Evolutionary conservation across 2,113 vertebrate species (phyloP).

Genomic region (Pao palembangensis): DNA sequence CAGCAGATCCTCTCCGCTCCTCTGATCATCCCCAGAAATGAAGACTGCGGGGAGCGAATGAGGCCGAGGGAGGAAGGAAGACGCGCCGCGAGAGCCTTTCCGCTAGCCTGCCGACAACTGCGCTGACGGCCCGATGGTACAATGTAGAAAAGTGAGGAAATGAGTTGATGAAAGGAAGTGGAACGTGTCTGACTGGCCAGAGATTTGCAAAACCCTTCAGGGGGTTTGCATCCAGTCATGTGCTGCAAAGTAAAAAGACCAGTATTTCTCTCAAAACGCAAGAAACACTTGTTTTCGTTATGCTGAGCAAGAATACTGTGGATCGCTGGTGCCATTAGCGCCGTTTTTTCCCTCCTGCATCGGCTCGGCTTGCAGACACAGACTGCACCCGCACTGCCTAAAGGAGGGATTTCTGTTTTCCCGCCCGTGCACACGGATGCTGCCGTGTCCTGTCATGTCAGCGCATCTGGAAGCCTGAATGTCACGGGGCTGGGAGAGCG

Average conservation of each 20-base stretch:
- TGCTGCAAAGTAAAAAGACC: too few species aligned
- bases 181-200: neutral
- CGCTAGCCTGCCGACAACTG: neutral
- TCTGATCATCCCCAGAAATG: slow-evolving; percentile 40
- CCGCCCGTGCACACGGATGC: neutral
- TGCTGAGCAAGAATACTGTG: too few species aligned
- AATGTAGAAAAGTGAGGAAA: neutral
- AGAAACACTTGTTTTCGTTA: too few species aligned
- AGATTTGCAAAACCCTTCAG: neutral
- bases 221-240: too few species aligned
- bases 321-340: too few species aligned
- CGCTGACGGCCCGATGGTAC: neutral
- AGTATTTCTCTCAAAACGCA: too few species aligned
- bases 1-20: slow-evolving; percentile 43
- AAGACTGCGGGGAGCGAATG: slow-evolving; percentile 9
- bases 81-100: neutral
- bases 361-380: too few species aligned
- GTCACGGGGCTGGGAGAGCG: slow-evolving; percentile 23
- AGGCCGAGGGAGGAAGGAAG: slow-evolving; percentile 2
- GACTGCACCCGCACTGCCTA: too few species aligned
- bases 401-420: neutral
- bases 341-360: too few species aligned
- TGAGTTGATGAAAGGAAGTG: neutral
- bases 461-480: slow-evolving; percentile 14
- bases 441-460: slow-evolving; percentile 13